phyloP scores from a whole-genome alignment of 1,140 invertebrate species.

The Trichogramma pretiosum region DNA sequence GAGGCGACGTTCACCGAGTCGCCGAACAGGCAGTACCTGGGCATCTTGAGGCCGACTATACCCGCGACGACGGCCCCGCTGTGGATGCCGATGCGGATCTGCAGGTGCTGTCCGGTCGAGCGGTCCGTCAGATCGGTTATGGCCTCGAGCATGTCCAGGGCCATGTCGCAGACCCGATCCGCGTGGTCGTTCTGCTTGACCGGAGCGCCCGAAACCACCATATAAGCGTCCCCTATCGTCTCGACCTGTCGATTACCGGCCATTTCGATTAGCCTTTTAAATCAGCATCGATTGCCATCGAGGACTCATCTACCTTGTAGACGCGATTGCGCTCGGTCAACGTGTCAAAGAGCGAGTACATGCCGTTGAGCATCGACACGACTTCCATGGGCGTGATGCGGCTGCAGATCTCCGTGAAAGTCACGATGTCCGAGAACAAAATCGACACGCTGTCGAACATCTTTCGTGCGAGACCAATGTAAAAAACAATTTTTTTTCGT shows the following conservation, averaged over 20 bases:
- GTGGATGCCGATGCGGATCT: slow-evolving; percentile 83
- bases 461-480: too few relatives aligned
- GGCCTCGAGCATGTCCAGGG: slow-evolving; percentile 89
- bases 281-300: too few relatives aligned
- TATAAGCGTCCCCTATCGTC: slow-evolving; percentile 94
- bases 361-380: slow-evolving; percentile 91
- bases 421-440: slow-evolving; percentile 93
- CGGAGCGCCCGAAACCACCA: slow-evolving; percentile 93
- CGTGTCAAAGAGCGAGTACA: slow-evolving; percentile 89
- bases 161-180: slow-evolving; percentile 91
- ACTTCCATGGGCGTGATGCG: slow-evolving; percentile 92
- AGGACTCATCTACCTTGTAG: slow-evolving; percentile 69
- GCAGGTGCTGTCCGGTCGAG: slow-evolving; percentile 78
- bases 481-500: too few relatives aligned
- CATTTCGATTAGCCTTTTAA: too few relatives aligned
- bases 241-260: slow-evolving; percentile 61
- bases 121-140: slow-evolving; percentile 85
- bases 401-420: slow-evolving; percentile 93
- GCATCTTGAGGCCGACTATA: slow-evolving; percentile 93
- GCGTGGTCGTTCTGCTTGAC: slow-evolving; percentile 84
- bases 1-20: slow-evolving; percentile 89
- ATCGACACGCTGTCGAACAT: slow-evolving; percentile 94
- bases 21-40: slow-evolving; percentile 86
- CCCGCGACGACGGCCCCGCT: slow-evolving; percentile 88
- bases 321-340: slow-evolving; percentile 86